Conservation (phyloP, 2,113 vertebrate genomes). For the Acinonyx jubatus region DNA sequence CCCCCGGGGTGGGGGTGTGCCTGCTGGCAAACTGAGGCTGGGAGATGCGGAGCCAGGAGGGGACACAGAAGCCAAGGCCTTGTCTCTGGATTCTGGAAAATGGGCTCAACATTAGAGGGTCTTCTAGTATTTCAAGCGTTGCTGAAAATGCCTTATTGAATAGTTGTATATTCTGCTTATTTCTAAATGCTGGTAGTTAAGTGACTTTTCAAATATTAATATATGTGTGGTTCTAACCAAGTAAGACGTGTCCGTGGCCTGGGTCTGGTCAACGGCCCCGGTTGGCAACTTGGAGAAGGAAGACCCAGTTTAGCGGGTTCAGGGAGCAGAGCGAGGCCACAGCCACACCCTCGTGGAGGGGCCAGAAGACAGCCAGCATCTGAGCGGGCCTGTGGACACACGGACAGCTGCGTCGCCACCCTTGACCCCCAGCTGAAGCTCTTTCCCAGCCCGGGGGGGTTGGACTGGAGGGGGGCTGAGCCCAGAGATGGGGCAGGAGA, state of each 20-base stretch:
- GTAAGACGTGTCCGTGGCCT: not conserved
- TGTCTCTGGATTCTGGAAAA: not conserved
- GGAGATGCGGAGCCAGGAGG: not conserved
- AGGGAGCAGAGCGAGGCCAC: not conserved
- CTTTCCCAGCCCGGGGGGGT: not conserved
- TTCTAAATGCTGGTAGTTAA: not conserved
- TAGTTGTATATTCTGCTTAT: not conserved
- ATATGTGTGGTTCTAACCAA: no score
- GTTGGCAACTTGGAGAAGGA: not conserved
- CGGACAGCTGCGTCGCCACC: not conserved
- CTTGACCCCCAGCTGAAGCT: not conserved
- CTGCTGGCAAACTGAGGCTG: not conserved
- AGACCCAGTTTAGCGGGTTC: not conserved
- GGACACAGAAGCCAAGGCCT: not conserved
- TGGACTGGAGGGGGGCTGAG: not conserved
- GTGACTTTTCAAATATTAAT: not conserved
- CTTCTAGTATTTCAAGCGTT: not conserved
- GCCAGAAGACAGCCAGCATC: not conserved
- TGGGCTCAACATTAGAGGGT: not conserved
- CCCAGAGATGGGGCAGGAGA: not conserved
- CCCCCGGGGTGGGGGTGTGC: not conserved
- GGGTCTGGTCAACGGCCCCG: not conserved
- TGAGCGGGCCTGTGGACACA: not conserved
- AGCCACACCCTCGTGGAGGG: not conserved
- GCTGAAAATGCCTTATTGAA: no score